Evolutionary conservation across 2,888 invertebrate species (phyloP), one percentile per base, ranked within the genome.

Genomic region (Limnephilus auricula): DNA sequence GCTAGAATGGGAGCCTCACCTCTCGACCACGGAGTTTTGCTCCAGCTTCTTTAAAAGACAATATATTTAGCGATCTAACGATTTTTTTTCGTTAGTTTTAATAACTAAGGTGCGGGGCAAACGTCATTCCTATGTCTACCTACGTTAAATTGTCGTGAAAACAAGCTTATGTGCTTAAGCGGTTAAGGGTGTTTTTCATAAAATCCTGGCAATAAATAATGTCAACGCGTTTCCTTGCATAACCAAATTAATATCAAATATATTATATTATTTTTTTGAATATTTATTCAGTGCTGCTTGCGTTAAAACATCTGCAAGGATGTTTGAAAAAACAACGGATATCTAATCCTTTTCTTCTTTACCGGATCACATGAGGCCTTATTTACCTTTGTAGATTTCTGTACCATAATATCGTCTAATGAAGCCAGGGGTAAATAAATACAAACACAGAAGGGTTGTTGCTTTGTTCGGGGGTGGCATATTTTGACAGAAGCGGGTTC

Each of bases 401-500:
- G 40, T 40, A 30, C 65, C 25, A 65, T 65, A 25, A 65, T 65
- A 65, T 65, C 85, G 5, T 85, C 85, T 85, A 85, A 85, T 45
- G 85, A 85, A 85, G 34, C 45, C 30, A 40, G 37, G 85, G 34
- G 87, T 87, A 65, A 65, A 65, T 65, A 65, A 65, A 65, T 25
- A 65, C 65, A 65, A 65, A 31, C 50, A 50, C 65, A 65, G 87
- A 87, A 87, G 78, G 87, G 87, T 85, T 84, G 78, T 78, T 30
- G 34, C 79, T 85, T 40, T 90, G 83, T 85, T 30, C 79, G 79
- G 84, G 90, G 90, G 85, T 90, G 90, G 83, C 32, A 82, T 92
- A 91, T 92, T 92, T 91, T 90, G 92, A 92, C 92, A 92, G 91
- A 82, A 90, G 89, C 65, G 86, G 84, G 32, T 84, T 89, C 82